Base-by-base conservation (phyloP, 1,140 invertebrate genomes). In the Caenorhabditis latens region DNA sequence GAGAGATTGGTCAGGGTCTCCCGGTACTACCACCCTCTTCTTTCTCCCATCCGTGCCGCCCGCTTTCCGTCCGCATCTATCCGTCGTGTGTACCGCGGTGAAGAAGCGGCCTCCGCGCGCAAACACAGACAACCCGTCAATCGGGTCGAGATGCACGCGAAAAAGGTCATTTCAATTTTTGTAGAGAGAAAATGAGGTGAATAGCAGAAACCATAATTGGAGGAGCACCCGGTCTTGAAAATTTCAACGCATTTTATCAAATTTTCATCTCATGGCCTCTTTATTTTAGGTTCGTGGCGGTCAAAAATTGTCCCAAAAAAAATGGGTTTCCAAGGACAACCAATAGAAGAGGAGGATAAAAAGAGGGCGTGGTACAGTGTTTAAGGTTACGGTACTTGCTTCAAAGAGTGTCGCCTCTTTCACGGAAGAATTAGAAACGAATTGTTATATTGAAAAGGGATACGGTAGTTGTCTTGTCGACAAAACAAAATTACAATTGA, bases 1-100 rank as follows among this genome's bases (percentile, higher is more conserved):
- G 53, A 50, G 71, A 79, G 71, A 79, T 79, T 79, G 71, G 71
- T 79, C 71, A 79, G 46, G 71, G 71, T 79, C 71, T 79, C 71
- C 71, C 46, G 71, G 71, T 79, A 79, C 71, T 53, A 79, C 71
- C 71, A 79, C 71, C 53, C 71, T 79, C 65, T 21, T 21, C 32
- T 32, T 16, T n/a, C 46, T 46, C 14, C 71, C 71, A 19, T 79
- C 19, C 71, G 71, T 79, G 71, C 71, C 71, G 43, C 71, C 71
- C 71, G 46, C 42, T 32, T 79, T 79, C 71, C 53, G 71, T 79
- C 71, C 71, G 71, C 71, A 19, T 79, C 71, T 46, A 46, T 71
- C 71, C 71, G 71, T 24, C 71, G 71, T 63, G 61, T 63, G 61
- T 63, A 63, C 61, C 61, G 61, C 61, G 55, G 19, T 32, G 55